Conservation (phyloP, 2,888 invertebrate genomes). For the Sepioteuthis lessoniana region DNA sequence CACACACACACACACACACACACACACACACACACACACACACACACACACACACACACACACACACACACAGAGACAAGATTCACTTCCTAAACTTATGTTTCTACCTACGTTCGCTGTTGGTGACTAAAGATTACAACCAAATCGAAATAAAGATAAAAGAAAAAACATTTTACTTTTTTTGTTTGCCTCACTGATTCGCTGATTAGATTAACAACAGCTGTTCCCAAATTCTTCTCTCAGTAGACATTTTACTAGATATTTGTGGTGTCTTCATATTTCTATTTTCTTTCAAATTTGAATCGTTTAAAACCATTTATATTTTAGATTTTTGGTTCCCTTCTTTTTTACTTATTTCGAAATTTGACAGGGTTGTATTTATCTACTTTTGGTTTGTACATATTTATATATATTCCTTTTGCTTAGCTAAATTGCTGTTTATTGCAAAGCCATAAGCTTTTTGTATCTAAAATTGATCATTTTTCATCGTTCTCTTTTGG, state of each 20-base stretch:
- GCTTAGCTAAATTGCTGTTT: too few relatives aligned
- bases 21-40: too few relatives aligned
- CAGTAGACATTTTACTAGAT: too few relatives aligned
- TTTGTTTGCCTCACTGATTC: background rate
- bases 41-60: too few relatives aligned
- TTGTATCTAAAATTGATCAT: too few relatives aligned
- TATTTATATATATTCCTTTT: too few relatives aligned
- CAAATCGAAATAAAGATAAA: background rate
- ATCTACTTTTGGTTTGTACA: too few relatives aligned
- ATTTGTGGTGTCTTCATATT: background rate
- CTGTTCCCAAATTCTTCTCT: background rate
- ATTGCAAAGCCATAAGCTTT: too few relatives aligned
- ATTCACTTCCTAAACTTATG: background rate
- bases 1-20: too few relatives aligned
- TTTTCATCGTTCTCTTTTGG: too few relatives aligned
- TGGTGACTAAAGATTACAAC: background rate
- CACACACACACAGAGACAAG: background rate
- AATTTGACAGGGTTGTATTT: too few relatives aligned
- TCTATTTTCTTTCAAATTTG: background rate
- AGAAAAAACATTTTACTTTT: background rate
- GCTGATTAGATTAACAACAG: background rate
- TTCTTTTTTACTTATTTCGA: background rate
- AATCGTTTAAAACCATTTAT: too few relatives aligned
- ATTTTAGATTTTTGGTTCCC: background rate
- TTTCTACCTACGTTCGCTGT: background rate